Base-by-base conservation (phyloP, 2,888 invertebrate species). In the Eubasilissa splendida region DNA sequence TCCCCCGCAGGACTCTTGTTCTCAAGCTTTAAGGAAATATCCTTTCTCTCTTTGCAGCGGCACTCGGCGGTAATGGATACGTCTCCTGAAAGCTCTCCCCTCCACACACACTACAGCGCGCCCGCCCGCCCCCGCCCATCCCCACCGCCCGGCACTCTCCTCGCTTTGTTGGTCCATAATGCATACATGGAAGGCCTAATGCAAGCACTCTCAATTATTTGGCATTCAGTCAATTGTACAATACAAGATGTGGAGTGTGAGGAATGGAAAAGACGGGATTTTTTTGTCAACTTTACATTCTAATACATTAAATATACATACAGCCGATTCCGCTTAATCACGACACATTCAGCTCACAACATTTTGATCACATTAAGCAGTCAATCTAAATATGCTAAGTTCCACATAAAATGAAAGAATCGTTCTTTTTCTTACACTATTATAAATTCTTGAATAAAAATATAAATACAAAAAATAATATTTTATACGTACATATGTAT, bases 31-130 rank as follows among this genome's bases (percentile, higher is more conserved):
- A 80, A 82, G 82, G 82, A 80, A 82, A 83, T 81, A 83, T 84
- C 84, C 82, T 84, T 84, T 84, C 83, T 84, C 83, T 82, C 83
- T 82, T 84, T 81, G 84, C 82, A 79, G 78, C 80, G 58, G 80
- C 84, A 83, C 82, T 84, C 84, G 81, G 80, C 84, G 82, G 83
- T 84, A 84, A 84, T 84, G 84, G 84, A 84, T 83, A 83, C 80
- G 84, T 83, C 83, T 83, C 81, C 76, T 83, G 82, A 79, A 81
- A 80, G 81, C 80, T 50, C 59, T 59, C 75, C 54, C 54, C 42
- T 52, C 14, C 54, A 74, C 22, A 54, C 54, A 31, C 58, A 42
- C 54, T 9, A 52, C 77, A 14, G 77, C 75, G 5, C 59, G 4
- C 22, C 31, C 52, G 42, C 11, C 75, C 79, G 5, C 5, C 60